Evolutionary conservation across 2,888 invertebrate species (phyloP).

Genomic region (Drosophila meridiana): DNA sequence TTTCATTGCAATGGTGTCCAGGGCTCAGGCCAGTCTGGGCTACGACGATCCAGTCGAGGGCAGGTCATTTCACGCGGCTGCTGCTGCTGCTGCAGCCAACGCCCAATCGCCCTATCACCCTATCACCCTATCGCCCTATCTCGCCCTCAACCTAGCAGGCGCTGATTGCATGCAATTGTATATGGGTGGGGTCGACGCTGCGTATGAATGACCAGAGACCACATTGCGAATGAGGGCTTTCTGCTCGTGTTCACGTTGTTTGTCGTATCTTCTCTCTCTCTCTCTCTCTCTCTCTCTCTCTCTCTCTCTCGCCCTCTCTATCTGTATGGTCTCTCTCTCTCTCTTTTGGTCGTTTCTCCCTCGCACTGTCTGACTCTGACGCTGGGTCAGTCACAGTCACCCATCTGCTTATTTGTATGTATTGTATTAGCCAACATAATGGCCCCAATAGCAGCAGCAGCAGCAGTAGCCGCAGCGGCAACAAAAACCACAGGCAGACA

Average conservation of each 20-base stretch:
- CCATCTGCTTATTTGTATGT: conserved; percentile 75
- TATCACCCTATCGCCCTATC: conserved; percentile 45
- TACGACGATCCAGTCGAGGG: conserved; percentile 26
- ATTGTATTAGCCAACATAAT: conserved; percentile 79
- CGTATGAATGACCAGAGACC: conserved; percentile 78
- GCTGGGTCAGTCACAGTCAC: conserved; percentile 31
- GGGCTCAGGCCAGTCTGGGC: conserved; percentile 26
- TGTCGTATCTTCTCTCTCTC: conserved; percentile 11
- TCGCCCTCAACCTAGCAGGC: conserved; percentile 42
- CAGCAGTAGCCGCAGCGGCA: conserved; percentile 22
- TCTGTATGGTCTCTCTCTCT: neutral
- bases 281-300: conserved; percentile 12
- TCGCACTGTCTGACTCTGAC: conserved; percentile 6
- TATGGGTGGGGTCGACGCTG: conserved; percentile 57
- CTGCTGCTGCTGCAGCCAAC: neutral
- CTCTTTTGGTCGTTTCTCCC: neutral
- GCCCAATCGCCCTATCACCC: conserved; percentile 45
- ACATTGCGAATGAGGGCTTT: conserved; percentile 76
- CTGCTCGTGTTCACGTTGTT: conserved; percentile 56
- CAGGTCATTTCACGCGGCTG: conserved; percentile 53
- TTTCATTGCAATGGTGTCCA: conserved; percentile 19
- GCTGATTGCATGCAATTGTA: conserved; percentile 77
- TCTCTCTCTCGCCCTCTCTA: neutral
- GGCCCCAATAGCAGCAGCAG: conserved; percentile 49
- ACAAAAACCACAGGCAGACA: conserved; percentile 20